Evolutionary conservation across 2,113 vertebrate species (phyloP), one percentile per base, ranked within the genome.

Genomic region (Scophthalmus maximus): DNA sequence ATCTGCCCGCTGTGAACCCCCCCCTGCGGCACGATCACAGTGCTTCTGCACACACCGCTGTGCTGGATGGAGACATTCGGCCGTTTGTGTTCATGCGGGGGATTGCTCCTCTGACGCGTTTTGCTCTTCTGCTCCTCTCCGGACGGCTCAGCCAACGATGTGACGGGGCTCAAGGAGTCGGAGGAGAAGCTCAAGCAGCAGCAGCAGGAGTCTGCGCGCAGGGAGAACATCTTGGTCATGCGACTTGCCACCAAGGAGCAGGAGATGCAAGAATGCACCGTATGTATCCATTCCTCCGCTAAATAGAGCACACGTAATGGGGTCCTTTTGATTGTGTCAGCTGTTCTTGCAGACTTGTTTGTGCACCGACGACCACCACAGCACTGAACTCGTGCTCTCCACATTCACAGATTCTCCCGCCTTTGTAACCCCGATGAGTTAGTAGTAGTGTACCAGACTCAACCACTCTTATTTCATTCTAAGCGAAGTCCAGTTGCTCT

Each of bases 261-360:
- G 89, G 98, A 99, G 86, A 99, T 99, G 98, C 98, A 99, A 80
- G 98, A 99, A 93, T 99, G 98, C 94, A 99, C 98, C 88, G 98
- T 99, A 93, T 92, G 98, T 97, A 73, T 91, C 57, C 27, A 3
- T 47, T 61, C n/a, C 1, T 26, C 2, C 25, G 9, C 30, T 29
- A n/a, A n/a, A n/a, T n/a, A n/a, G n/a, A n/a, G n/a, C n/a, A n/a
- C n/a, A n/a, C n/a, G n/a, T n/a, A n/a, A n/a, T n/a, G n/a, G n/a
- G n/a, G n/a, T n/a, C n/a, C n/a, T n/a, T n/a, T n/a, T n/a, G n/a
- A n/a, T n/a, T 30, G 7, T 1, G 5, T 0, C 1, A 11, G 20
- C 6, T 63, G 8, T 6, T 47, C 27, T n/a, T 2, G 27, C 15
- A n/a, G 22, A 30, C 3, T 47, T n/a, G 29, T 29, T 49, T 8